Evolutionary conservation across 64 coral and sea anemone species (phyloP).

Genomic region (Catalaphyllia jardinei): DNA sequence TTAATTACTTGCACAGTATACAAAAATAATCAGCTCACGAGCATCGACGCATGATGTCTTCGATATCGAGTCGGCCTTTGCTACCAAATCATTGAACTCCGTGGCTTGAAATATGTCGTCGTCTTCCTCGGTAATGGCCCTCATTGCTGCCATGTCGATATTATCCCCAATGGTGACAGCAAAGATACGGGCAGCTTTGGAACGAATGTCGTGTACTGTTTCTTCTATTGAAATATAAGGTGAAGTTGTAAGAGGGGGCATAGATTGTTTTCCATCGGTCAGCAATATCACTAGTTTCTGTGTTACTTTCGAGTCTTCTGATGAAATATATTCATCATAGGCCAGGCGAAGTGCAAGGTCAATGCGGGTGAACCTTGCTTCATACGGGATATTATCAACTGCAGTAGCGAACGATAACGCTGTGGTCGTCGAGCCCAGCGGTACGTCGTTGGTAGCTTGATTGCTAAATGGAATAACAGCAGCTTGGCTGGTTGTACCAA

Average conservation of each 20-base stretch:
- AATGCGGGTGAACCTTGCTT: background rate
- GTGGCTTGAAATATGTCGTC: background rate
- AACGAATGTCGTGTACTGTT: background rate
- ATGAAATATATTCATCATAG: slow-evolving; percentile 10
- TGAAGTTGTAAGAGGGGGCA: background rate
- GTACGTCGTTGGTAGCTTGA: background rate
- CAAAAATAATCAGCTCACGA: background rate
- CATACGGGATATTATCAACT: background rate
- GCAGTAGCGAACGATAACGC: background rate
- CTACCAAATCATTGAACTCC: slow-evolving; percentile 2
- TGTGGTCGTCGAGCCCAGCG: background rate
- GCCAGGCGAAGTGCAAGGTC: background rate
- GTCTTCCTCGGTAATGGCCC: background rate
- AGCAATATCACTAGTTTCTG: slow-evolving; percentile 6
- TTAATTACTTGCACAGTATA: background rate
- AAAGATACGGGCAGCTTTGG: background rate
- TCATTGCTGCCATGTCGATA: background rate
- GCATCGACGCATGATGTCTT: background rate
- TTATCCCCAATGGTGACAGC: background rate
- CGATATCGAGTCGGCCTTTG: background rate
- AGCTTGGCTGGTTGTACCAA: background rate
- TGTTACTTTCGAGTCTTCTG: background rate
- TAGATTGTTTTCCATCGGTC: slow-evolving; percentile 9
- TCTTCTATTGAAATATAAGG: background rate
- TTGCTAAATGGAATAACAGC: background rate